phyloP scores from a whole-genome alignment of 2,113 vertebrate genomes.

The Acanthisitta chloris region DNA sequence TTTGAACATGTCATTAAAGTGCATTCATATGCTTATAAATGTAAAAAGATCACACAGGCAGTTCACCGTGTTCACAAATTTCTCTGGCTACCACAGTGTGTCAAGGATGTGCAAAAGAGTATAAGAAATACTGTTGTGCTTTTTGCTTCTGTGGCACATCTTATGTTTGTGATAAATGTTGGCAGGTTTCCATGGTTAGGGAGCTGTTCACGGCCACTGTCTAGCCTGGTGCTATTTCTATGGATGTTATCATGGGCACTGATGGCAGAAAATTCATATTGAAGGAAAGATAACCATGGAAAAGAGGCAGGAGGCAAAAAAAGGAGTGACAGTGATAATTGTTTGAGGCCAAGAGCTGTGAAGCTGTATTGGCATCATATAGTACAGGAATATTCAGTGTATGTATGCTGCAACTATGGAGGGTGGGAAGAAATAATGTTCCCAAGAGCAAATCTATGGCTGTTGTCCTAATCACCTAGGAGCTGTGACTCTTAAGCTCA shows the following conservation, averaged over 20 bases:
- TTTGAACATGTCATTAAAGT: neutral
- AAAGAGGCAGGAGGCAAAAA: neutral
- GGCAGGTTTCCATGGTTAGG: constrained; percentile 24
- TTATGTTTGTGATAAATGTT: constrained; percentile 19
- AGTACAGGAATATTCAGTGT: neutral
- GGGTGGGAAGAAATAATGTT: neutral
- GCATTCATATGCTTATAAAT: neutral
- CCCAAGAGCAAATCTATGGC: neutral
- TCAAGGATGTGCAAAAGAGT: neutral
- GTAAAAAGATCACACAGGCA: neutral
- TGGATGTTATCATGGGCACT: constrained; percentile 71
- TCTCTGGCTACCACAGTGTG: neutral
- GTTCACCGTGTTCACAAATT: neutral
- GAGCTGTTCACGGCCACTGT: neutral
- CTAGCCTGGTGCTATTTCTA: constrained; percentile 44
- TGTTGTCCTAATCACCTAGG: neutral
- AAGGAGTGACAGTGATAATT: neutral
- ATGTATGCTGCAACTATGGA: neutral
- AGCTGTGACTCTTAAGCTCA: neutral
- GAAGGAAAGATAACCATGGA: constrained; percentile 8
- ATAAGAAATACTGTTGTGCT: neutral
- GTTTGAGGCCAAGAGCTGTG: neutral
- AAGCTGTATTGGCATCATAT: neutral
- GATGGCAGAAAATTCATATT: constrained; percentile 54
- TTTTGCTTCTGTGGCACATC: neutral